Percentiles rank a stretch among this genome's conserved stretches.
These are phyloP conservation scores for Drosophila willistoni DNA, from an alignment of 1,140 invertebrate genomes.

Conservation along the genomic window DNA sequence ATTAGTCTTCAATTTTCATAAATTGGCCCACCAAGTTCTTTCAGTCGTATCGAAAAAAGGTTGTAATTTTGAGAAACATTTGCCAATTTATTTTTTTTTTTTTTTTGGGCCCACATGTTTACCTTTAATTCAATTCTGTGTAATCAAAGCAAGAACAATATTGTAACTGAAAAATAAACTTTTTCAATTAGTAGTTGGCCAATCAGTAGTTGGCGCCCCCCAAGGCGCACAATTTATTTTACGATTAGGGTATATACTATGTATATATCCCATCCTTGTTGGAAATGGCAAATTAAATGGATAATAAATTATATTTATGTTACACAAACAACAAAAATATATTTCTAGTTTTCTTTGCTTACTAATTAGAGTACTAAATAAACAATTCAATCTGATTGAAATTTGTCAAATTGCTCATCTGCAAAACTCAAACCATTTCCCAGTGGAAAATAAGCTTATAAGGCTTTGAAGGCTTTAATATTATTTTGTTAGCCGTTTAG, in stretches of 20 bases:
- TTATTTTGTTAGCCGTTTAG: too few relatives aligned
- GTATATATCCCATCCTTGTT: background rate
- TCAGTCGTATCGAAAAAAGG: conserved; percentile 25
- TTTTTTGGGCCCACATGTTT: background rate
- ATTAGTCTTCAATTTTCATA: conserved; percentile 40
- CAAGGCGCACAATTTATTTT: conserved; percentile 14
- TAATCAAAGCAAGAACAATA: conserved; percentile 18
- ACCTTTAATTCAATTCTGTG: conserved; percentile 5
- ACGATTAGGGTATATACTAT: background rate
- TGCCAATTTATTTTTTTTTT: background rate
- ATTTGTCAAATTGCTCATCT: too few relatives aligned
- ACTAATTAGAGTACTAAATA: too few relatives aligned
- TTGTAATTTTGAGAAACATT: conserved; percentile 51
- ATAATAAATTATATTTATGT: too few relatives aligned
- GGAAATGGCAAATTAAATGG: too few relatives aligned
- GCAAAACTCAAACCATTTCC: too few relatives aligned
- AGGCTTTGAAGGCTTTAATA: too few relatives aligned
- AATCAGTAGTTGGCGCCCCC: conserved; percentile 42
- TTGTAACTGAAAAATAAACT: conserved; percentile 36
- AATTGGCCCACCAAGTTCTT: conserved; percentile 20
- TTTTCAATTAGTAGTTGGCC: conserved; percentile 45
- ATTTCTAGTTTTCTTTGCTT: too few relatives aligned
- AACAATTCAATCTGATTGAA: too few relatives aligned
- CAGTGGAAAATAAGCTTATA: too few relatives aligned
- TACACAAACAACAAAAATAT: too few relatives aligned